These are phyloP conservation scores for Epinephelus moara DNA, from an alignment of 2,113 vertebrate genomes.

Conservation along the genomic window DNA sequence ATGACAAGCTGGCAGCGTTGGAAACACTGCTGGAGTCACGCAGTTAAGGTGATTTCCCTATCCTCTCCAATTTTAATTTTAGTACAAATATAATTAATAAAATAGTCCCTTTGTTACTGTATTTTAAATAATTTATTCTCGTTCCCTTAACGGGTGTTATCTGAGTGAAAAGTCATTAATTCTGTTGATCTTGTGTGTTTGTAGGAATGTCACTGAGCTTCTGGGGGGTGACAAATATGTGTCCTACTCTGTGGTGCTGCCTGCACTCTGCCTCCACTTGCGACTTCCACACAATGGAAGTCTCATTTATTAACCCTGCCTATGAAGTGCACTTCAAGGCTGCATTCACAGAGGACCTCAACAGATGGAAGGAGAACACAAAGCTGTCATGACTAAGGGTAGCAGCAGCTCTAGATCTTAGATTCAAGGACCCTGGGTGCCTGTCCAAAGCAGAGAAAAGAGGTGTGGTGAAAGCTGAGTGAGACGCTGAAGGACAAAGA, in stretches of 20 bases:
- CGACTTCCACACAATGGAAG: background rate
- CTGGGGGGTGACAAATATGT: too few species aligned
- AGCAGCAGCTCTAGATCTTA: too few species aligned
- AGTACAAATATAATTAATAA: background rate
- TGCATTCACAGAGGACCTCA: background rate
- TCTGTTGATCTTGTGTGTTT: background rate
- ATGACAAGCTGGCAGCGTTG: background rate
- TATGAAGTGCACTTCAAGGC: background rate
- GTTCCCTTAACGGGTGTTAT: background rate
- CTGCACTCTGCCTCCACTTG: background rate
- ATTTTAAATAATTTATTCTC: background rate
- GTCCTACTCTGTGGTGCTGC: background rate
- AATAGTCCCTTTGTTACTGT: background rate
- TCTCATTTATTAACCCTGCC: background rate
- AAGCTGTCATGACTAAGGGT: background rate
- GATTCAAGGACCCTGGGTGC: background rate
- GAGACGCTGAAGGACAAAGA: background rate
- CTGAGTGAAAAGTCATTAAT: background rate
- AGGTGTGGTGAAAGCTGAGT: background rate
- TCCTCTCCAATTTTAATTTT: background rate
- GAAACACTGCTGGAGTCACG: slow-evolving; percentile 22
- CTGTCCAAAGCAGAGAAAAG: background rate
- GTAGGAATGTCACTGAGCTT: background rate
- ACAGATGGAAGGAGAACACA: background rate
- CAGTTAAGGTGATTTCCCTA: background rate